Evolutionary conservation across 2,113 vertebrate species (phyloP).

Genomic region (Cisticola juncidis): DNA sequence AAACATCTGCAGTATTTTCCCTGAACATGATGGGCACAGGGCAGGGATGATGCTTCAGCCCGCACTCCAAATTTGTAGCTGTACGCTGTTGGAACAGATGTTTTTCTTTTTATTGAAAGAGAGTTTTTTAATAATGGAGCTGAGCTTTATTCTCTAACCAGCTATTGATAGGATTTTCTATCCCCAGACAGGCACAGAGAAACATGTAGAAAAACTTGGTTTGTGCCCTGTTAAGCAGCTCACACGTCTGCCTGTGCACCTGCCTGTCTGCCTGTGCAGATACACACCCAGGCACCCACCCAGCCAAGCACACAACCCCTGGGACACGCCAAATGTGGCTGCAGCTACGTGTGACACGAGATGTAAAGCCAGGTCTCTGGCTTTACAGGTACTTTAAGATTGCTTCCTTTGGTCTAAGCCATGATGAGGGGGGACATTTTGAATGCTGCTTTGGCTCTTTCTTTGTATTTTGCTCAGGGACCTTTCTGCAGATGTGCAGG

Average conservation of each 20-base stretch:
- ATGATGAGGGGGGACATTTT: not conserved
- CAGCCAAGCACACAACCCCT: not conserved
- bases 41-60: not conserved
- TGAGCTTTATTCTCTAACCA: constrained; percentile 34
- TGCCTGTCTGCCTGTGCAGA: not conserved
- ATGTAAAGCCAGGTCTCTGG: not conserved
- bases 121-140: constrained; percentile 32
- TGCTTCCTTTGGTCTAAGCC: not conserved
- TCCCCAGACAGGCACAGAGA: not conserved
- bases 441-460: not conserved
- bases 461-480: not conserved
- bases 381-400: not conserved
- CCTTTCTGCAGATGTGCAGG: not conserved
- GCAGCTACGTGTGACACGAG: not conserved
- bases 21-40: not conserved
- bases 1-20: constrained; percentile 13
- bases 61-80: not conserved
- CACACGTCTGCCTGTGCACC: not conserved
- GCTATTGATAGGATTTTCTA: constrained; percentile 45
- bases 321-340: not conserved
- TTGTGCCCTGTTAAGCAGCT: not conserved
- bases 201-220: not conserved
- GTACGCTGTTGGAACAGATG: not conserved
- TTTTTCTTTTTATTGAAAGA: constrained; percentile 31
- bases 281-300: not conserved